Conservation (phyloP, 1,140 invertebrate genomes). For the Orius laevigatus region DNA sequence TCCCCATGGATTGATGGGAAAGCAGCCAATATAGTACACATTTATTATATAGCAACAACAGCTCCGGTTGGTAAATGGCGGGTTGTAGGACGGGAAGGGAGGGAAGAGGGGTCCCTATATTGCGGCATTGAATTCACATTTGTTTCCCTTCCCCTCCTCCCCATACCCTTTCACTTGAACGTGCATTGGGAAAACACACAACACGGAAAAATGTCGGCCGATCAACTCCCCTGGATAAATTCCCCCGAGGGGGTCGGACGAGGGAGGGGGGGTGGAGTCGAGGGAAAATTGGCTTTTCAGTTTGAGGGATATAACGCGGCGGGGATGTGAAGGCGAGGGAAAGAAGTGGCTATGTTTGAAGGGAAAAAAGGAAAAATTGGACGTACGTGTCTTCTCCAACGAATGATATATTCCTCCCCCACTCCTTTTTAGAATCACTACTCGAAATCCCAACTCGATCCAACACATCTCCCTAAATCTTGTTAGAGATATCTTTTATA, state of each 20-base stretch:
- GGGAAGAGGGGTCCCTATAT: neutral
- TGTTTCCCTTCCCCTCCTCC: constrained; percentile 1
- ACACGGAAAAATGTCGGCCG: constrained; percentile 3
- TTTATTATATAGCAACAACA: constrained; percentile 7
- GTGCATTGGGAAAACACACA: constrained; percentile 4
- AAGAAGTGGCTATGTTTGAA: too few relatives aligned
- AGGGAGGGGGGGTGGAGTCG: too few relatives aligned
- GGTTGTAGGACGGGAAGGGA: neutral
- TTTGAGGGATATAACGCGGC: too few relatives aligned
- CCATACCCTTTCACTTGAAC: constrained; percentile 1
- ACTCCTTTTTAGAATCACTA: too few relatives aligned
- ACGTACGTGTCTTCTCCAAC: too few relatives aligned
- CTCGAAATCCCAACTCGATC: too few relatives aligned
- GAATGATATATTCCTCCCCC: too few relatives aligned
- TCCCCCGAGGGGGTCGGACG: neutral
- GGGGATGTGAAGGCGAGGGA: too few relatives aligned
- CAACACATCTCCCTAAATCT: too few relatives aligned
- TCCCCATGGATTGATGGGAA: constrained; percentile 8
- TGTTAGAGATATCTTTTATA: too few relatives aligned
- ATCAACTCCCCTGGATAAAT: constrained; percentile 5
- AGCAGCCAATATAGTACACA: constrained; percentile 9
- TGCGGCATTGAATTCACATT: constrained; percentile 10
- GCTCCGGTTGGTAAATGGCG: neutral
- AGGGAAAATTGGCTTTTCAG: too few relatives aligned
- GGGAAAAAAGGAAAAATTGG: too few relatives aligned